These are phyloP conservation scores for Oikopleura albicans DNA, from an alignment of 23 tunicate species.

Conservation along the genomic window DNA sequence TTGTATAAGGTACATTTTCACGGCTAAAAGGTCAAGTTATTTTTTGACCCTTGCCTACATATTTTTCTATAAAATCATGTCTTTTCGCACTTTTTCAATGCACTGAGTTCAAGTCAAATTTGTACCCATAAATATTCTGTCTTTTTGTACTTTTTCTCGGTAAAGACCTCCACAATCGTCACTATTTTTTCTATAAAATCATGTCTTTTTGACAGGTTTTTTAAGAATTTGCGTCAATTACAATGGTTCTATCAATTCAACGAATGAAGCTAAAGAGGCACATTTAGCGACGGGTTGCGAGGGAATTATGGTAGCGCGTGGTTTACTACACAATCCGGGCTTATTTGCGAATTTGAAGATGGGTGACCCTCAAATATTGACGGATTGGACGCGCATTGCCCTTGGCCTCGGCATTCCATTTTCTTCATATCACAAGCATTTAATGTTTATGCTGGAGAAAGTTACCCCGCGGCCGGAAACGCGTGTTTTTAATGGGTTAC, in stretches of 20 bases:
- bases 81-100: no score
- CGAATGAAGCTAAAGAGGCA: not conserved
- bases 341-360: constrained; percentile 24
- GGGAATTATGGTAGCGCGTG: constrained; percentile 86
- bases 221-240: not conserved
- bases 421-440: constrained; percentile 64
- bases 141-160: no score
- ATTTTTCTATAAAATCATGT: no score
- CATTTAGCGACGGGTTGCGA: constrained; percentile 21
- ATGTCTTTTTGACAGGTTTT: no score
- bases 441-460: constrained; percentile 76
- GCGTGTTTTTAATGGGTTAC: constrained; percentile 42
- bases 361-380: not conserved
- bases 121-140: no score
- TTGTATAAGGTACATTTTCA: no score
- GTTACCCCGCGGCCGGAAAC: constrained; percentile 33
- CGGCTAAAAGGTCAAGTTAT: no score
- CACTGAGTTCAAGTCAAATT: no score
- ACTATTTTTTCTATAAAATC: no score
- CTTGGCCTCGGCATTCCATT: constrained; percentile 26
- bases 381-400: constrained; percentile 20
- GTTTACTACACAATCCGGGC: constrained; percentile 57
- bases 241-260: not conserved
- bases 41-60: no score
- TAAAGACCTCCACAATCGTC: no score